Conservation (phyloP, 37 sponge, comb jelly and placozoan species). For the Mnemiopsis leidyi region DNA sequence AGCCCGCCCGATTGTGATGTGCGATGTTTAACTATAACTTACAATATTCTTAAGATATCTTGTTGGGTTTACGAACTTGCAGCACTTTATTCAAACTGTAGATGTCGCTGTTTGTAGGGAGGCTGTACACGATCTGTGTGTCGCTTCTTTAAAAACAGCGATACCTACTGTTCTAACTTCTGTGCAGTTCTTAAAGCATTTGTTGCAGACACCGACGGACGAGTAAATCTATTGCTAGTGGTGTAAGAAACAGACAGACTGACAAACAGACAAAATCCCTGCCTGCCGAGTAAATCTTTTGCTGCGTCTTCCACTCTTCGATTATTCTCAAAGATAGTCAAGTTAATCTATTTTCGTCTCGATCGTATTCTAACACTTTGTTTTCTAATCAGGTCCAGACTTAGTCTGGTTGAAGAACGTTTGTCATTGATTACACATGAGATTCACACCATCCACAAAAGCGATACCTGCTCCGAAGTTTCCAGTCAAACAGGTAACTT, state of each 20-base stretch:
- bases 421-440: slow-evolving; percentile 36
- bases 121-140: background rate
- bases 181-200: background rate
- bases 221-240: background rate
- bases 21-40: background rate
- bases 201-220: background rate
- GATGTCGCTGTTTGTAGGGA: background rate
- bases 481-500: slow-evolving; percentile 55
- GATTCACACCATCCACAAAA: background rate
- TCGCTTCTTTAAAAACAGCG: background rate
- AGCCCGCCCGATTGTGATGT: background rate
- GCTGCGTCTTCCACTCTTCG: background rate
- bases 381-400: background rate
- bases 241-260: background rate
- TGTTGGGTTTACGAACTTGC: background rate
- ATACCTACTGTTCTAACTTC: background rate
- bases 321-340: background rate
- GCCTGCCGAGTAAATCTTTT: background rate
- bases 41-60: background rate
- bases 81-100: background rate
- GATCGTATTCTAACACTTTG: background rate
- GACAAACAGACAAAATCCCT: background rate
- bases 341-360: background rate
- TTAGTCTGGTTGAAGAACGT: slow-evolving; percentile 38
- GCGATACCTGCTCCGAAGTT: slow-evolving; percentile 21